Percentiles rank a stretch among this genome's conserved stretches.
phyloP scores from a whole-genome alignment of 2,888 invertebrate species.

The Thecocarcelia acutangulata region DNA sequence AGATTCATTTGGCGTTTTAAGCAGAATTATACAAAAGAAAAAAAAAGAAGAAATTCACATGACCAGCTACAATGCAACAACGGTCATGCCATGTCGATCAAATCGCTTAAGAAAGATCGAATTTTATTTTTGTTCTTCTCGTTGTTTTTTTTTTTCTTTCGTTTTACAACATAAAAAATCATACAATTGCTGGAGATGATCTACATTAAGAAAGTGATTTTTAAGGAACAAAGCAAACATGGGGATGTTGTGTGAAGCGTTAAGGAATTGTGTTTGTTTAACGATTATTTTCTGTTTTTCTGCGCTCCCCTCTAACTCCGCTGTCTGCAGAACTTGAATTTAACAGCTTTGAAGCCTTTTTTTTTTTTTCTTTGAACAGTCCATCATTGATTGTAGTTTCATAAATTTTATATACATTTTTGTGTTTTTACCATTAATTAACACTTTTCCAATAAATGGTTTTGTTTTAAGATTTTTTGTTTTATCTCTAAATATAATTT shows the following conservation, averaged over 20 bases:
- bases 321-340: too few relatives aligned
- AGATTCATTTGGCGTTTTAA: background rate
- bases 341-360: too few relatives aligned
- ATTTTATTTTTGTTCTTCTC: background rate
- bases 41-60: slow-evolving; percentile 54
- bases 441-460: slow-evolving; percentile 22
- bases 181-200: slow-evolving; percentile 34
- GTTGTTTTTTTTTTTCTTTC: background rate
- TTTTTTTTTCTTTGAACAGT: background rate
- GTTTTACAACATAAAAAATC: background rate
- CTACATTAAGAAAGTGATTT: slow-evolving; percentile 52
- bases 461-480: slow-evolving; percentile 25
- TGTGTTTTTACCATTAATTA: slow-evolving; percentile 9
- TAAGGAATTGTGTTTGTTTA: background rate
- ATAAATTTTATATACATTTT: background rate
- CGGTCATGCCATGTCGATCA: slow-evolving; percentile 60
- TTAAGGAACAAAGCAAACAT: slow-evolving; percentile 18
- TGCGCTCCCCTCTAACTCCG: background rate
- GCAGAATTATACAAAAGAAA: too few relatives aligned
- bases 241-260: background rate
- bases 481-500: slow-evolving; percentile 34
- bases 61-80: slow-evolving; percentile 34
- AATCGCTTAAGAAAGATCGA: slow-evolving; percentile 52
- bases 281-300: slow-evolving; percentile 10
- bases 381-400: background rate